Evolutionary conservation across 2,113 vertebrate genomes (phyloP).

Genomic region (Oryzias celebensis): DNA sequence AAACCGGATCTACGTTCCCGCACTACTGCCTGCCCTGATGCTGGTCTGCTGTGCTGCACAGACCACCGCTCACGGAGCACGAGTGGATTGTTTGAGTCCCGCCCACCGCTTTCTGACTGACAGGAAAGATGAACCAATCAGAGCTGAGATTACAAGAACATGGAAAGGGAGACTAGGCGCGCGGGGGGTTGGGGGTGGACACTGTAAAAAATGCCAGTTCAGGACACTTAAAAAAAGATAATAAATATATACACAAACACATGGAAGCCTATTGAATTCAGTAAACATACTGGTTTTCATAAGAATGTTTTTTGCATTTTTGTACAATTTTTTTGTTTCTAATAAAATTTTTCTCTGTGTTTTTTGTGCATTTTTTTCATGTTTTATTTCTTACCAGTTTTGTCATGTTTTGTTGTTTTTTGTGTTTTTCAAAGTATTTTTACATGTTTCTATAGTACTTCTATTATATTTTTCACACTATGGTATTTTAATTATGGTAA

Average conservation of each 20-base stretch:
- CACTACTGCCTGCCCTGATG: constrained; percentile 38
- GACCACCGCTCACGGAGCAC: constrained; percentile 54
- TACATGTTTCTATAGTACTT: too few species aligned
- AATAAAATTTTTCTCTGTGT: too few species aligned
- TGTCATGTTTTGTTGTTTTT: too few species aligned
- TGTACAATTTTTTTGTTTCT: too few species aligned
- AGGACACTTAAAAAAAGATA: neutral
- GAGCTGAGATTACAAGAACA: neutral
- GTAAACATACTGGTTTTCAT: neutral
- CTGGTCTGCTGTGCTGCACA: constrained; percentile 52
- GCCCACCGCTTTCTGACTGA: constrained; percentile 57
- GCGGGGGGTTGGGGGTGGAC: neutral
- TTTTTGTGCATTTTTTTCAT: too few species aligned
- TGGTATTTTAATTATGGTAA: too few species aligned
- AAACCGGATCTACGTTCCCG: constrained; percentile 19
- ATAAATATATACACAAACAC: neutral
- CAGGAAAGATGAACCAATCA: constrained; percentile 55
- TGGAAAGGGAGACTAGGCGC: neutral
- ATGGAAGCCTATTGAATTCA: neutral
- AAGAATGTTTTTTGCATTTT: too few species aligned
- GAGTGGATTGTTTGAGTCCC: constrained; percentile 70
- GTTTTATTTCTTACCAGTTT: too few species aligned
- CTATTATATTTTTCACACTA: too few species aligned
- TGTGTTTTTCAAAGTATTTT: too few species aligned
- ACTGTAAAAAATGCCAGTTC: constrained; percentile 45